Evolutionary conservation across 2,113 vertebrate species (phyloP), one percentile per base, ranked within the genome.

Genomic region (Hiodon alosoides): DNA sequence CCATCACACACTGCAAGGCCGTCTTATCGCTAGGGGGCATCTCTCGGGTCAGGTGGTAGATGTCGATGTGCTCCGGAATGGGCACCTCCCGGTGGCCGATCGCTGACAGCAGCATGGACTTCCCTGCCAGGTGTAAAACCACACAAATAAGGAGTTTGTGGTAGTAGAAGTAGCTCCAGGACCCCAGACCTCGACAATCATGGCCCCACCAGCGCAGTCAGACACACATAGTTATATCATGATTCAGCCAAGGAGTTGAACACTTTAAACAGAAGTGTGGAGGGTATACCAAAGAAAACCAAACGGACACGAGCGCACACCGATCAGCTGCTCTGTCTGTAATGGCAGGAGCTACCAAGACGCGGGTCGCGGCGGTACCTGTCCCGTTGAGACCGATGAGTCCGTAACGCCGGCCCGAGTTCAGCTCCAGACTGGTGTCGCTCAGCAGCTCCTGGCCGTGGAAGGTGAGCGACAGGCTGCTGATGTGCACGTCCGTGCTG

Each of bases 331-430:
- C 31, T 31, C 31, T 31, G 31, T 31, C 31, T 31, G 31, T 31
- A 31, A 31, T 31, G n/a, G n/a, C n/a, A n/a, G n/a, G n/a, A n/a
- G n/a, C n/a, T n/a, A n/a, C n/a, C n/a, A n/a, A n/a, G n/a, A n/a
- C n/a, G n/a, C n/a, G n/a, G n/a, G n/a, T n/a, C n/a, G n/a, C n/a
- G 1, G 9, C 3, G 7, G 16, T 83, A 98, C 97, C 97, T 17
- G 96, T 98, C 81, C 97, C 97, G 9, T 99, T 99, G n/a, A 99
- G 93, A 4, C 97, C 97, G 0, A 98, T 96, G 68, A 98, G 93
- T 46, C 97, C 97, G 0, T 98, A 98, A 55, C 97, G 94, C 4
- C 97, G 90, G 5, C 96, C 97, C 0, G 97, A 98, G 86, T 98
- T 99, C 66, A 98, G 90, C 87, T 98, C 97, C 51, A 98, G 87